Base-by-base conservation (phyloP, 2,888 invertebrate species). In the Lasioglossum vierecki region DNA sequence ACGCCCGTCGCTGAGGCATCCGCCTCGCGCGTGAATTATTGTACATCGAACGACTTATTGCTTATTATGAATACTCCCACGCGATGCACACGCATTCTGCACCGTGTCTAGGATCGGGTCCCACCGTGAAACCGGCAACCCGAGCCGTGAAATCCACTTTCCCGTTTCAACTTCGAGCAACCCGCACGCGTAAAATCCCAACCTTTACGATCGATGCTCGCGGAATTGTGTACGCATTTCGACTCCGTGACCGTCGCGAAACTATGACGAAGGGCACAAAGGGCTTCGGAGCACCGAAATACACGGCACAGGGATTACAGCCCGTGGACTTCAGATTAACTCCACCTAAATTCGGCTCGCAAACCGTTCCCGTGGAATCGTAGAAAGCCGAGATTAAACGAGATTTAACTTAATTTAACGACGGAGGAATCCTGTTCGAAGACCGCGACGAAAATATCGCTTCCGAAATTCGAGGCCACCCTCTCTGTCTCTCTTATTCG, bases 31-130 rank as follows among this genome's bases (percentile, higher is more conserved):
- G 88, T 86, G 91, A 90, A 92, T 91, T 92, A 92, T 91, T 72
- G 83, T 80, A 89, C 91, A 85, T 89, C 85, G 83, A 81, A 78
- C 88, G 91, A 90, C 90, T 90, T 91, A 92, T 92, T 88, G 91
- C 91, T 92, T 92, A 92, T 93, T 93, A 93, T 89, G 91, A 92
- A 90, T 90, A 90, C 91, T 88, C 91, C 92, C 88, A 92, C 92
- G 90, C 3, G 26, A 1, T 4, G 8, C n/a, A 2, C n/a, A 22
- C 4, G 39, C 22, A 68, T 39, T 9, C 39, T 30, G 66, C 57
- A 1, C 11, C 9, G 30, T 15, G 18, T 30, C 15, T 15, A 4
- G 26, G 15, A 15, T 46, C 75, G 53, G 35, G 15, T 15, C 30
- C 13, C 18, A 15, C 30, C 26, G 53, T 53, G 22, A 53, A 49